Conservation (phyloP, 2,888 invertebrate genomes). For the Spodoptera picta region DNA sequence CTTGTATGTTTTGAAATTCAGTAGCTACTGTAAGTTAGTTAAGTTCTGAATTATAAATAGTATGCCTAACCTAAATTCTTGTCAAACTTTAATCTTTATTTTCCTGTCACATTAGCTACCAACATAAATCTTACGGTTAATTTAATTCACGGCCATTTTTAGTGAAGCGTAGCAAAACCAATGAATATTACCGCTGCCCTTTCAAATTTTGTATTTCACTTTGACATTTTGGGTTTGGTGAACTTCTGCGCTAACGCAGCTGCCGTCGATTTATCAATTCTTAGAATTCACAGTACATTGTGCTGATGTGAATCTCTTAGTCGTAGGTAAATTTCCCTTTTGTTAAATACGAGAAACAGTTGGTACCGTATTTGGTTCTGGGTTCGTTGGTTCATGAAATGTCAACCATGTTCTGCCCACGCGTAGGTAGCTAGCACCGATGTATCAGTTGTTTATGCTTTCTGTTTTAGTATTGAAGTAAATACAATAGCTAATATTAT, state of each 20-base stretch:
- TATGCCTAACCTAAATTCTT: slow-evolving; percentile 13
- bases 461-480: background rate
- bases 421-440: background rate
- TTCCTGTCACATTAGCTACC: slow-evolving; percentile 22
- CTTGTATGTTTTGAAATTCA: too few species aligned
- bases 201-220: slow-evolving; percentile 32
- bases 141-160: slow-evolving; percentile 44
- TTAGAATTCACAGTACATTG: slow-evolving; percentile 35
- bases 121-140: slow-evolving; percentile 47
- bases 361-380: slow-evolving; percentile 35
- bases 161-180: slow-evolving; percentile 39
- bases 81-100: slow-evolving; percentile 25
- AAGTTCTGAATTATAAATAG: slow-evolving; percentile 5
- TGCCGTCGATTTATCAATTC: slow-evolving; percentile 63
- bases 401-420: slow-evolving; percentile 14
- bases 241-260: slow-evolving; percentile 58
- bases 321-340: slow-evolving; percentile 40
- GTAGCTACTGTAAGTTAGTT: too few species aligned
- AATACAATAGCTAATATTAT: background rate
- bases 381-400: slow-evolving; percentile 37
- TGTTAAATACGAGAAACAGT: slow-evolving; percentile 27
- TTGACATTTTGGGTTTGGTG: slow-evolving; percentile 42
- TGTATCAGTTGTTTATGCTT: background rate
- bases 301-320: slow-evolving; percentile 47
- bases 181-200: slow-evolving; percentile 42